Evolutionary conservation across 2,113 vertebrate genomes (phyloP).

Genomic region (Scolopax mira): DNA sequence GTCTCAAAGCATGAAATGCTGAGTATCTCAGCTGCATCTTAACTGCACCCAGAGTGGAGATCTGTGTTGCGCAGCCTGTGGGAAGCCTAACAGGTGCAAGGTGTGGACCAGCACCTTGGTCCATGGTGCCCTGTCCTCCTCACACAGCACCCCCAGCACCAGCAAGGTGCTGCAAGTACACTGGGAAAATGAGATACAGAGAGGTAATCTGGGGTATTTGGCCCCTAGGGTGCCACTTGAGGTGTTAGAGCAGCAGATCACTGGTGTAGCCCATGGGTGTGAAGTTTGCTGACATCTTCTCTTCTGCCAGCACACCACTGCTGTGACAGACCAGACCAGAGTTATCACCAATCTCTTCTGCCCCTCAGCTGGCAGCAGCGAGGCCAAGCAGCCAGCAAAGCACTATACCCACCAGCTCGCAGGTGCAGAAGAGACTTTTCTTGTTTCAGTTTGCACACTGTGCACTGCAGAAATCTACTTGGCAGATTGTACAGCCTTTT

Average conservation of each 20-base stretch:
- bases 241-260: not conserved
- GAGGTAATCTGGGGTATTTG: accelerated
- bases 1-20: not conserved
- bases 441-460: not conserved
- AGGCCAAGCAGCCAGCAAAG: not conserved
- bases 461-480: not conserved
- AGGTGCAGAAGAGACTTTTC: not conserved
- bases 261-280: not conserved
- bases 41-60: not conserved
- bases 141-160: not conserved
- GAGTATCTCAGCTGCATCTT: not conserved
- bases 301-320: not conserved
- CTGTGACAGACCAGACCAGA: not conserved
- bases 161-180: not conserved
- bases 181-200: not conserved
- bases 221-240: not conserved
- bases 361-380: not conserved
- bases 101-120: no score
- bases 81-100: accelerated
- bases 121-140: not conserved
- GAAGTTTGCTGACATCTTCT: not conserved
- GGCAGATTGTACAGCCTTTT: not conserved
- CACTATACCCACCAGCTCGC: not conserved
- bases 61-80: accelerated
- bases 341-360: not conserved